Percentiles rank a stretch among this genome's conserved stretches.
Conservation (phyloP, 2,113 vertebrate species). For the Rhagologus leucostigma region DNA sequence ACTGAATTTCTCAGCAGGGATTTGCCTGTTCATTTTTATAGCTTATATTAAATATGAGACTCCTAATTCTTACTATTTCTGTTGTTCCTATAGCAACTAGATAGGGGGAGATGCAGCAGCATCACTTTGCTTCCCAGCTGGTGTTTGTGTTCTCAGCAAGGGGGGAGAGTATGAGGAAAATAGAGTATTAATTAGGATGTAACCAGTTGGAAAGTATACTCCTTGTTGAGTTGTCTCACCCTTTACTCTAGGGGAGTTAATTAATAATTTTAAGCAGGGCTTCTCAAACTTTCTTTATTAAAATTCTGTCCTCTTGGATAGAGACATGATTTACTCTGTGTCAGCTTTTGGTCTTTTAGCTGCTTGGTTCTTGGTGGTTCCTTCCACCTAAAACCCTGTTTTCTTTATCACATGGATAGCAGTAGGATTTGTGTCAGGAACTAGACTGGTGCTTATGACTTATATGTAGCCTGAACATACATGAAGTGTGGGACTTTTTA, state of each 20-base stretch:
- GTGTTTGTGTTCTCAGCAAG: conserved; percentile 56
- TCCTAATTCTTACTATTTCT: conserved; percentile 54
- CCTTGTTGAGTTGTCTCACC: not conserved
- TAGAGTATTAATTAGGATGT: conserved; percentile 39
- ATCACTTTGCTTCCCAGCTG: conserved; percentile 64
- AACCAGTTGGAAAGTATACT: conserved; percentile 31
- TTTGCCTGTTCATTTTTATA: conserved; percentile 63
- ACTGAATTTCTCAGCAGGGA: conserved; percentile 35
- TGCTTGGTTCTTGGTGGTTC: not conserved
- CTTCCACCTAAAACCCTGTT: not conserved
- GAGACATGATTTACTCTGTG: not conserved
- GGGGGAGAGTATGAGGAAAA: conserved; percentile 41
- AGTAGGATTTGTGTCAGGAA: not conserved
- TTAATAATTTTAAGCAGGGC: not conserved
- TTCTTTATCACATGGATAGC: not conserved
- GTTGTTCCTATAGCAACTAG: conserved; percentile 74
- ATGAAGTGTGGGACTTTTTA: not conserved
- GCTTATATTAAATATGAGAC: conserved; percentile 48
- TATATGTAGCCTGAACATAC: not conserved
- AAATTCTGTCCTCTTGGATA: not conserved
- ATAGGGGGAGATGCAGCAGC: conserved; percentile 50
- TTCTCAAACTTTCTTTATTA: not conserved
- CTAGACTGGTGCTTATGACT: not conserved
- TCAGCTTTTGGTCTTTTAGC: not conserved
- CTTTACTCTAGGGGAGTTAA: not conserved